Evolutionary conservation across 2,888 invertebrate genomes (phyloP), one percentile per base, ranked within the genome.

Genomic region (Ophonus ardosiacus): DNA sequence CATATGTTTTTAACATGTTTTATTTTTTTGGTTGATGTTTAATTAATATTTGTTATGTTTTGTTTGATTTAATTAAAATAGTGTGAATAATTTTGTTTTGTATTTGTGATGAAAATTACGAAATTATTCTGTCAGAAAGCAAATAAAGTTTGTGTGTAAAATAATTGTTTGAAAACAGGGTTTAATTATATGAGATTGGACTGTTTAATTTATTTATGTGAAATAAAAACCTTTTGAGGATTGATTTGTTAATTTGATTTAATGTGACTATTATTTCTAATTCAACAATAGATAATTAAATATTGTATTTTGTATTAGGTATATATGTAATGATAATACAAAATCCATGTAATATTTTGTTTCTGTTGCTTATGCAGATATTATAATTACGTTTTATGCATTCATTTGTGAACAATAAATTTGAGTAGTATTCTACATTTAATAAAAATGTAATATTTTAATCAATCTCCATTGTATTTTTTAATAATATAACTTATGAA

Each of bases 21-120:
- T 63, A 63, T 68, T 38, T 31, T 31, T 38, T 7, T 38, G 65
- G 65, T 31, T 68, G 4, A 38, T 68, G n/a, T 68, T 68, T 68
- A 38, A 68, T 68, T 68, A 38, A 38, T 68, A 15, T 68, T 15
- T 38, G 38, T 68, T 31, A 2, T 65, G 38, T 68, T 31, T 38
- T 68, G 21, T 63, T 63, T 24, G 21, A 63, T 63, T 63, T 63
- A 63, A 63, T 63, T 63, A 31, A 24, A 63, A 63, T 24, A 63
- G 63, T 63, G 31, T 24, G 24, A 63, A 63, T 63, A 63, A 63
- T 63, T 24, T 63, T 8, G 21, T 63, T 21, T 63, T 24, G 24
- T 63, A 24, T 63, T 59, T 63, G 21, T 24, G 63, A 13, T 63
- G 21, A 63, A 63, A 63, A 63, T 13, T 68, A 7, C 31, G 15